Evolutionary conservation across 2,888 invertebrate genomes (phyloP).

Genomic region (Platypus cylindrus): DNA sequence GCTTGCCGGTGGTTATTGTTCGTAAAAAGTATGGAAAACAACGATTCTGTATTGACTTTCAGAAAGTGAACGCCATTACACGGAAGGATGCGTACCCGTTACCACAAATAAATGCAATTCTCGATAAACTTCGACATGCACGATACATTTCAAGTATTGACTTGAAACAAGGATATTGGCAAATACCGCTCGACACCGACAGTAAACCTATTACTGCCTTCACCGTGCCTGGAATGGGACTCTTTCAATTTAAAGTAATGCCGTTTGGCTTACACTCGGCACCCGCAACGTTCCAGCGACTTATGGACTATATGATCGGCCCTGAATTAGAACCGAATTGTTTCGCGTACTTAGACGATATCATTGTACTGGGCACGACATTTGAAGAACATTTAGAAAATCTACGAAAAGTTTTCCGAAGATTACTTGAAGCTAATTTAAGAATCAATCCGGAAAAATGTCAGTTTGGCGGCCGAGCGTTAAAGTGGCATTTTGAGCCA

Average conservation of each 20-base stretch:
- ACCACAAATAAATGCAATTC: too few species aligned
- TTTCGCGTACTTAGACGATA: constrained; percentile 20
- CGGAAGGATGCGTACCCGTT: too few species aligned
- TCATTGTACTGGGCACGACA: constrained; percentile 16
- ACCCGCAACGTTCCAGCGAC: constrained; percentile 21
- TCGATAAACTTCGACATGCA: too few species aligned
- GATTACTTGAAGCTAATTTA: constrained; percentile 8
- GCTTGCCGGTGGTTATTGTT: too few species aligned
- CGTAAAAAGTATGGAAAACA: too few species aligned
- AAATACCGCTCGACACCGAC: constrained; percentile 8
- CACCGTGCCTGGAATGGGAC: constrained; percentile 20
- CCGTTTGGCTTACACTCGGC: constrained; percentile 24
- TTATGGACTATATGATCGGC: constrained; percentile 21
- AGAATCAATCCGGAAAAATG: constrained; percentile 16
- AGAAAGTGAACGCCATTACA: too few species aligned
- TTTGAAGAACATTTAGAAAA: constrained; percentile 13
- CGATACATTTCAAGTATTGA: too few species aligned
- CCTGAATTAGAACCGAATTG: constrained; percentile 19
- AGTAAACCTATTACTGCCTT: constrained; percentile 21
- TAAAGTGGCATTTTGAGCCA: too few species aligned
- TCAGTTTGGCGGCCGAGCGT: too few species aligned
- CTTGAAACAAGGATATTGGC: too few species aligned
- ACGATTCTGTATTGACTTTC: too few species aligned
- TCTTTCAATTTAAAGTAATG: too few species aligned
- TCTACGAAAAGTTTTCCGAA: constrained; percentile 7